Evolutionary conservation across 2,797 vertebrate species (phyloP).

Genomic region (Sebastes baramenuke): DNA sequence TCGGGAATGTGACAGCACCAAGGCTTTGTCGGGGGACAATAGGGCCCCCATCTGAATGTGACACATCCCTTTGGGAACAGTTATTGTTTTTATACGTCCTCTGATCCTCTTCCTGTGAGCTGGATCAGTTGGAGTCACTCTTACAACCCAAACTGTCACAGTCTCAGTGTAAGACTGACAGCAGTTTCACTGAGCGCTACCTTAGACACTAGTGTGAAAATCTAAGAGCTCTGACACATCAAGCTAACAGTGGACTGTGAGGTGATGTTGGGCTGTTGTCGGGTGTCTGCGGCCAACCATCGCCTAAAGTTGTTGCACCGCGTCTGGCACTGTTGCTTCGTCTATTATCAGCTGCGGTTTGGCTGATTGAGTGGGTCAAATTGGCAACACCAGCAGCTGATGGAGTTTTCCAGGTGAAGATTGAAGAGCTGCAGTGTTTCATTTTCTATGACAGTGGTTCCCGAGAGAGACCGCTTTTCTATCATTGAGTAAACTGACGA

Average conservation of each 20-base stretch:
- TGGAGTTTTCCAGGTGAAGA: not conserved
- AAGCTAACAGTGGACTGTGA: conserved; percentile 2
- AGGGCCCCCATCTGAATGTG: conserved; percentile 63
- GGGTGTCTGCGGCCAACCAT: not conserved
- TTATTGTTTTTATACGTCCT: conserved; percentile 62
- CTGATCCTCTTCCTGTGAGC: conserved; percentile 34
- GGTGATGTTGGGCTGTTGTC: not conserved
- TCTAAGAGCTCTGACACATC: conserved; percentile 9
- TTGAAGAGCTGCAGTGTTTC: not conserved
- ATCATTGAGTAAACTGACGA: no score
- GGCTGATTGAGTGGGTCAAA: not conserved
- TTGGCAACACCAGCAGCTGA: not conserved
- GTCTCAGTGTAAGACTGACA: not conserved
- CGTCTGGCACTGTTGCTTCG: not conserved
- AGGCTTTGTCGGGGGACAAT: conserved; percentile 67
- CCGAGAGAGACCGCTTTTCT: no score
- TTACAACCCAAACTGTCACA: conserved; percentile 13
- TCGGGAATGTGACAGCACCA: conserved; percentile 69
- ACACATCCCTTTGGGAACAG: conserved; percentile 68
- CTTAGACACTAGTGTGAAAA: not conserved
- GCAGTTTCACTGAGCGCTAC: not conserved
- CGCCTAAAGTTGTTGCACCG: not conserved
- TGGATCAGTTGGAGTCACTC: conserved; percentile 33
- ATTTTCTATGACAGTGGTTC: not conserved
- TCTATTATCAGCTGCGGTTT: not conserved